These are phyloP conservation scores for Bellardia bayeri DNA, from an alignment of 2,888 invertebrate species.

Conservation along the genomic window DNA sequence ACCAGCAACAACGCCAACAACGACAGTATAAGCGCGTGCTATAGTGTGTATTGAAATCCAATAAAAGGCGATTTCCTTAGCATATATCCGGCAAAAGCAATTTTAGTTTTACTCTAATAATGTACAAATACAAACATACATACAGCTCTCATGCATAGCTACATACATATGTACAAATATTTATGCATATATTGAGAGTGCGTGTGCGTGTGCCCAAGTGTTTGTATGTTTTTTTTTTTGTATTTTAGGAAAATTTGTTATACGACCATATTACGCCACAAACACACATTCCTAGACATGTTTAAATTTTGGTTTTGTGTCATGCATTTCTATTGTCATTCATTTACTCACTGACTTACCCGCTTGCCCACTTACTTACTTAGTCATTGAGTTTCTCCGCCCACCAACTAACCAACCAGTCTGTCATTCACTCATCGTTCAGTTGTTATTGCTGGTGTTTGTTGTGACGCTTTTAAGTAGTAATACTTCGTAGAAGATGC, in stretches of 20 bases:
- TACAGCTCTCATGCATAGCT: neutral
- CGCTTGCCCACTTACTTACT: constrained; percentile 11
- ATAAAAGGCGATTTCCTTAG: constrained; percentile 72
- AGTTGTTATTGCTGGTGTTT: neutral
- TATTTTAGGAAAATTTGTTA: constrained; percentile 18
- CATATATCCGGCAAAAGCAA: constrained; percentile 68
- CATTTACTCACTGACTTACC: neutral
- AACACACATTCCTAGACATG: constrained; percentile 37
- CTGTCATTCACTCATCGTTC: neutral
- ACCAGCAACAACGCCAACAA: constrained; percentile 10
- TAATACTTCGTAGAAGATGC: neutral
- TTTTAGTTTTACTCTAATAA: constrained; percentile 39
- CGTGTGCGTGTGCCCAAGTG: neutral
- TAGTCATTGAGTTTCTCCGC: constrained; percentile 27
- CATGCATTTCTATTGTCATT: constrained; percentile 53
- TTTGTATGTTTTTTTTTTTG: neutral
- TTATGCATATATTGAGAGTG: neutral
- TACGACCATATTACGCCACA: constrained; percentile 45
- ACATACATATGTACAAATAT: neutral
- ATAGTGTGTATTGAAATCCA: constrained; percentile 66
- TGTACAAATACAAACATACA: constrained; percentile 2
- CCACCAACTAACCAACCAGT: neutral
- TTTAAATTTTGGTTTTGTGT: constrained; percentile 63
- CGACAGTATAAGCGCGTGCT: constrained; percentile 26
- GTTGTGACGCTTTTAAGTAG: constrained; percentile 3